Percentiles rank a stretch among this genome's conserved stretches.
phyloP scores from a whole-genome alignment of 2,797 vertebrate genomes.

The Tympanoctomys barrerae region DNA sequence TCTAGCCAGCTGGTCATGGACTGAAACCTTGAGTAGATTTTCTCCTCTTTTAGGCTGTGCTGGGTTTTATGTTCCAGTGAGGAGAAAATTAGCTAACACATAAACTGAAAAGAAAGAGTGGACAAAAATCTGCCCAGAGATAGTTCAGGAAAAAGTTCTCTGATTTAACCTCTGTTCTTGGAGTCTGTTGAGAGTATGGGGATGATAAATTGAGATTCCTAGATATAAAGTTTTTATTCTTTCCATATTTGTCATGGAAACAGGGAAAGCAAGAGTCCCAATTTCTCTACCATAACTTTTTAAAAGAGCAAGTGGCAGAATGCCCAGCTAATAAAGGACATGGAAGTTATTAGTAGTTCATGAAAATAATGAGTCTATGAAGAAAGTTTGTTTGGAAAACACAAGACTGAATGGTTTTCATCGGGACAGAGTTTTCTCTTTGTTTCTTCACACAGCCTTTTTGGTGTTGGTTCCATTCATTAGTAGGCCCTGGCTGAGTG shows the following conservation, averaged over 20 bases:
- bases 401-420: conserved; percentile 15
- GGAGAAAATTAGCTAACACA: neutral
- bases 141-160: conserved; percentile 8
- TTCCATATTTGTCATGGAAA: neutral
- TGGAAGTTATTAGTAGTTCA: neutral
- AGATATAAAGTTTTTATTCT: neutral
- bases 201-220: neutral
- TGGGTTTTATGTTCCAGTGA: neutral
- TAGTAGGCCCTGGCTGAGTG: neutral
- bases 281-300: neutral
- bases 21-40: neutral
- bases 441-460: neutral
- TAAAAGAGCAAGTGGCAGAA: neutral
- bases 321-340: neutral
- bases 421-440: neutral
- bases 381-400: neutral
- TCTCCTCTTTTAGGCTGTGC: neutral
- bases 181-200: neutral
- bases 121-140: neutral
- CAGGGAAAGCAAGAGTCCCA: neutral
- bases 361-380: neutral
- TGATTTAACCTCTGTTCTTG: neutral
- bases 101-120: neutral
- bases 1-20: neutral
- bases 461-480: neutral